A percentile compares a stretch with the other conserved stretches of the same genome.
Conservation (phyloP, 2,797 vertebrate species). For the Bucorvus abyssinicus region DNA sequence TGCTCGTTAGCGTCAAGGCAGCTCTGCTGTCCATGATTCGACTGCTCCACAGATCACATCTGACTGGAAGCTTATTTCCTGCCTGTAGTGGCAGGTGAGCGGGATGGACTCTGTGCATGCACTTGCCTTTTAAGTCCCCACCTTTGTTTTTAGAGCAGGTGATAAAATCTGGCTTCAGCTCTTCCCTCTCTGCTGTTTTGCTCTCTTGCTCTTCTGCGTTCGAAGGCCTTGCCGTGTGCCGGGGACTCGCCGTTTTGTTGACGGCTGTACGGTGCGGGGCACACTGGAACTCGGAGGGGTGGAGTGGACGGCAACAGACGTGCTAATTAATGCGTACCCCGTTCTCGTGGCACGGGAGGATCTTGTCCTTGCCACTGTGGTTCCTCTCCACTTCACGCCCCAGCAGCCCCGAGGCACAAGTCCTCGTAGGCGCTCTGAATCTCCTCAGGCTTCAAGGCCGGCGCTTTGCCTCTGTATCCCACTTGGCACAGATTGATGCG, state of each 20-base stretch:
- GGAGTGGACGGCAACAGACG: neutral
- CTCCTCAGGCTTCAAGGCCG: neutral
- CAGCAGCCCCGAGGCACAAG: neutral
- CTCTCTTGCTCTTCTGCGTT: neutral
- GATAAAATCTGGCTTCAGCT: neutral
- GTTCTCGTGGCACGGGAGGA: neutral
- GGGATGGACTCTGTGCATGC: neutral
- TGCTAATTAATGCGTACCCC: fast-evolving
- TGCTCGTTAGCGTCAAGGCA: neutral
- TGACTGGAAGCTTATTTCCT: neutral
- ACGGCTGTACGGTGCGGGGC: neutral
- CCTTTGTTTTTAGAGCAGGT: neutral
- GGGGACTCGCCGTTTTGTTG: too few species aligned
- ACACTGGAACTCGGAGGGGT: fast-evolving
- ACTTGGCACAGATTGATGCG: neutral
- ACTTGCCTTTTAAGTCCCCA: neutral
- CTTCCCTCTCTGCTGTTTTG: neutral
- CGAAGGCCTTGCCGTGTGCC: too few species aligned
- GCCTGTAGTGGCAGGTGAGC: neutral
- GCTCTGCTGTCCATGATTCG: neutral
- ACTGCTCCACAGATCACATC: neutral
- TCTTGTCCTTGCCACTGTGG: neutral
- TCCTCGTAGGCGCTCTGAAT: fast-evolving
- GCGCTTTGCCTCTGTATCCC: neutral
- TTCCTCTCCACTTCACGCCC: neutral